These are phyloP conservation scores for Sebastes paucispinis DNA, from an alignment of 2,797 vertebrate genomes.

Conservation along the genomic window DNA sequence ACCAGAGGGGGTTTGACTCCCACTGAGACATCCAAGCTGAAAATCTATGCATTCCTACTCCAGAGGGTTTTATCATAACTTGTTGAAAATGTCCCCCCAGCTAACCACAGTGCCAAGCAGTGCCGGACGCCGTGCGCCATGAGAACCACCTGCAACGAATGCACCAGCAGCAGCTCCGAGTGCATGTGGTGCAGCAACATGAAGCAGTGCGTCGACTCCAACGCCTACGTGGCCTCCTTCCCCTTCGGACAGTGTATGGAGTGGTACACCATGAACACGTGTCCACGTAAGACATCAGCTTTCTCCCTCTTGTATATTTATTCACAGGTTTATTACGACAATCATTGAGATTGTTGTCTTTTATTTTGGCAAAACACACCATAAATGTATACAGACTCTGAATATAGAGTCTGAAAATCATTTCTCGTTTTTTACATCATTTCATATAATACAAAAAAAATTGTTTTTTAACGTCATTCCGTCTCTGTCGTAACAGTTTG, in stretches of 20 bases:
- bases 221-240: constrained; percentile 97
- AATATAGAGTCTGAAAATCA: neutral
- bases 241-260: constrained; percentile 99
- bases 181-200: constrained; percentile 99
- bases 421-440: neutral
- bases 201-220: constrained; percentile 98
- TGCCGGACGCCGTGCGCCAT: constrained; percentile 93
- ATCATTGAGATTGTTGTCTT: neutral
- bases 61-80: neutral
- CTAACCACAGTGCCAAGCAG: constrained; percentile 97
- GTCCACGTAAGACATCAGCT: constrained; percentile 87
- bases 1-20: neutral
- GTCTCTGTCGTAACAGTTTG: neutral
- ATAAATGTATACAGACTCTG: too few relatives aligned
- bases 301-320: rapidly evolving
- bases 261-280: constrained; percentile 97
- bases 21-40: neutral
- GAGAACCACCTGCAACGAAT: constrained; percentile 88
- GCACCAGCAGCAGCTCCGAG: constrained; percentile 95
- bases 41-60: neutral
- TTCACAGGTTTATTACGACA: neutral
- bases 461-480: neutral
- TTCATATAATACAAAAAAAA: neutral
- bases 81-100: constrained; percentile 67
- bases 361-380: neutral